Evolutionary conservation across 1,140 invertebrate genomes (phyloP).

Genomic region (Drosophila ogumai): DNA sequence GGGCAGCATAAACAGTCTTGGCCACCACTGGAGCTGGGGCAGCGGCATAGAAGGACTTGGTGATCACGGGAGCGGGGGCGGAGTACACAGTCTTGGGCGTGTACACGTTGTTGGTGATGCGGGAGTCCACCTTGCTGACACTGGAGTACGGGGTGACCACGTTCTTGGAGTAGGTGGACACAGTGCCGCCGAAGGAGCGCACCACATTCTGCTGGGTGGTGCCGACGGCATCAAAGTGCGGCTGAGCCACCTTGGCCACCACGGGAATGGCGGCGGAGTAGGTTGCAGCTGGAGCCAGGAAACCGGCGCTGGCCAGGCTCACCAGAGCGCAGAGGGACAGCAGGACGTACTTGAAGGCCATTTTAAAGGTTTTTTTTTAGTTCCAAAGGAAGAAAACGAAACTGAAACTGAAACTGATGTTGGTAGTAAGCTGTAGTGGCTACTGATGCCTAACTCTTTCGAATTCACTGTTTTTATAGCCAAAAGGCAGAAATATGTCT

Average conservation of each 20-base stretch:
- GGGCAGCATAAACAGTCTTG: slow-evolving; percentile 48
- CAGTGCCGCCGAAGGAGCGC: slow-evolving; percentile 87
- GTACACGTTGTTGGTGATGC: slow-evolving; percentile 87
- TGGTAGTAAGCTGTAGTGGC: slow-evolving; percentile 40
- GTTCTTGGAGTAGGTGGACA: slow-evolving; percentile 87
- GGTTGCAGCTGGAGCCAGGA: slow-evolving; percentile 59
- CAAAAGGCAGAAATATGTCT: slow-evolving; percentile 27
- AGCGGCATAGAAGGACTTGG: slow-evolving; percentile 71
- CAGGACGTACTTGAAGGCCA: slow-evolving; percentile 85
- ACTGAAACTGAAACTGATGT: slow-evolving; percentile 33
- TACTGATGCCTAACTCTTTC: slow-evolving; percentile 65
- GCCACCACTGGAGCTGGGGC: slow-evolving; percentile 86
- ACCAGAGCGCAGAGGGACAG: slow-evolving; percentile 84
- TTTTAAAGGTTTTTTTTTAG: slow-evolving; percentile 21
- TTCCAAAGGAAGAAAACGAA: slow-evolving; percentile 1
- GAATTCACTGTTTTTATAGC: slow-evolving; percentile 60
- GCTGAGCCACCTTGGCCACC: slow-evolving; percentile 83
- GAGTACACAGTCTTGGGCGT: slow-evolving; percentile 82
- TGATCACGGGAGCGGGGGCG: slow-evolving; percentile 70
- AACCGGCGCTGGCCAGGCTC: slow-evolving; percentile 85
- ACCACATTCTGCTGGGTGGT: slow-evolving; percentile 86
- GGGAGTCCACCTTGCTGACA: slow-evolving; percentile 87
- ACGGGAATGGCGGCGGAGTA: slow-evolving; percentile 68
- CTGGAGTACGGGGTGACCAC: slow-evolving; percentile 88
- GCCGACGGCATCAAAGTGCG: slow-evolving; percentile 86